Evolutionary conservation across 2,113 vertebrate species (phyloP).

Genomic region (Tupaia tana): DNA sequence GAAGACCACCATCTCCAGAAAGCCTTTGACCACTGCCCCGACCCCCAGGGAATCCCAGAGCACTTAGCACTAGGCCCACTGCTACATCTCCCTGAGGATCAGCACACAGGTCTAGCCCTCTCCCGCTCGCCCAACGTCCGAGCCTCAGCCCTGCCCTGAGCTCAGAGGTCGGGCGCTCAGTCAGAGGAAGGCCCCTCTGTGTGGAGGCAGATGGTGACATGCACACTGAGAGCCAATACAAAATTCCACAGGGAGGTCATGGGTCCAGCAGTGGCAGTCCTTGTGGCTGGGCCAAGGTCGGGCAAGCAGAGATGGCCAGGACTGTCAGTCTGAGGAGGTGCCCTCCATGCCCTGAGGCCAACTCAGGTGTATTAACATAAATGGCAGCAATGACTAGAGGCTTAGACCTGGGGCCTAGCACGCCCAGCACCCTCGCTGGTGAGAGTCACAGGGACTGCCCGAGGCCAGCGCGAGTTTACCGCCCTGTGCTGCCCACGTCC

Average conservation of each 20-base stretch:
- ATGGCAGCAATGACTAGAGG: neutral
- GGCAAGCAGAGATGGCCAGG: neutral
- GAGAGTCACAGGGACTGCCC: neutral
- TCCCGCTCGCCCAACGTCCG: too few species aligned
- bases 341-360: neutral
- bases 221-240: neutral
- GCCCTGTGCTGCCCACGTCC: neutral
- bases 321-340: neutral
- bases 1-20: neutral
- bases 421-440: neutral
- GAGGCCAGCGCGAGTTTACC: neutral
- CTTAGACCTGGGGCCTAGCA: neutral
- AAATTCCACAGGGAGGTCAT: neutral
- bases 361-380: neutral
- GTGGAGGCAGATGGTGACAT: neutral
- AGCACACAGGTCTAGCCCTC: too few species aligned
- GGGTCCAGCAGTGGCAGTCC: too few species aligned
- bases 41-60: neutral
- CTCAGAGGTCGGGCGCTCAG: neutral
- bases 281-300: neutral
- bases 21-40: neutral
- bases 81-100: neutral
- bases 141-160: neutral
- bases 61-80: neutral
- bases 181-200: neutral